phyloP scores from a whole-genome alignment of 2,113 vertebrate genomes.

The Pangasianodon hypophthalmus region DNA sequence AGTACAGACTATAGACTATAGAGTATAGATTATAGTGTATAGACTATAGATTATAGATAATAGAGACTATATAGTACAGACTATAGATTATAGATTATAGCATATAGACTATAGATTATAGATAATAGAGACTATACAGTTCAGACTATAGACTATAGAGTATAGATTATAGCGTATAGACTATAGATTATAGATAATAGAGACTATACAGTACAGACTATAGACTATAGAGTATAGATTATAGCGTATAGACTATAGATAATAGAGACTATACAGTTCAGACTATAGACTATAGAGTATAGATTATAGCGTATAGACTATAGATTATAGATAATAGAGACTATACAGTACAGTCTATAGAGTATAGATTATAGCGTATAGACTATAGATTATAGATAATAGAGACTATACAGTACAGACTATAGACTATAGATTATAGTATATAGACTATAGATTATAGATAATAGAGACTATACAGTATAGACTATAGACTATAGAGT shows the following conservation, averaged over 20 bases:
- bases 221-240: not conserved
- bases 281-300: not conserved
- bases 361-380: not conserved
- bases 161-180: not conserved
- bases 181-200: not conserved
- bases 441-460: not conserved
- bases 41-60: not conserved
- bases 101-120: no score
- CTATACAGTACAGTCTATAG: not conserved
- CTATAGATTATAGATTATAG: not conserved
- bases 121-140: no score
- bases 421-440: not conserved
- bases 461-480: not conserved
- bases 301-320: not conserved
- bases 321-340: no score
- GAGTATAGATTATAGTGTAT: not conserved
- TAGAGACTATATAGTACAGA: not conserved
- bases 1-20: no score
- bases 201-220: not conserved
- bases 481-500: not conserved
- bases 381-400: not conserved
- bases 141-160: no score
- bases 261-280: no score
- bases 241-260: no score
- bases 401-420: not conserved